Percentiles rank a stretch among this genome's conserved stretches.
phyloP scores from a whole-genome alignment of 1,140 invertebrate genomes.

The Heterodera schachtii region DNA sequence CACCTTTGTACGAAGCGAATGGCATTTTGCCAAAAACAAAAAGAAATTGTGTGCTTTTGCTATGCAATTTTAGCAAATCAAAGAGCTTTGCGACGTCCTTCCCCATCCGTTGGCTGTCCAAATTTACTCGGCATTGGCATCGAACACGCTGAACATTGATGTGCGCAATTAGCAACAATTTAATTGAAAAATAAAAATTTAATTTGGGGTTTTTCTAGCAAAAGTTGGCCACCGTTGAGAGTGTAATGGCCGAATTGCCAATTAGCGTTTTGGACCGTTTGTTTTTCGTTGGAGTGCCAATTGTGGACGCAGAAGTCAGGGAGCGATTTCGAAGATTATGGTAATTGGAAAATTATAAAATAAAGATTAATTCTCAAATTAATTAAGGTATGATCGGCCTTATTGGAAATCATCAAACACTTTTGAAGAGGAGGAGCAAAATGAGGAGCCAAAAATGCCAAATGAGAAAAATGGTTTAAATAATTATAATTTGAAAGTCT shows the following conservation, averaged over 20 bases:
- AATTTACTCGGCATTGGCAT: conserved; percentile 32
- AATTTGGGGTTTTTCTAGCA: conserved; percentile 33
- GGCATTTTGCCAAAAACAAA: conserved; percentile 4
- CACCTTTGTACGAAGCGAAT: conserved; percentile 34
- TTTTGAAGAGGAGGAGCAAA: not conserved
- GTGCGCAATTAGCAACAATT: conserved; percentile 20
- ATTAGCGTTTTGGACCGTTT: conserved; percentile 44
- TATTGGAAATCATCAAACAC: not conserved
- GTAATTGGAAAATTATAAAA: not conserved
- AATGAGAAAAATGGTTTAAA: not conserved
- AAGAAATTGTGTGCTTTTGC: too few species aligned
- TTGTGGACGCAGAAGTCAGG: conserved; percentile 45
- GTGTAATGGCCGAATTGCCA: conserved; percentile 32
- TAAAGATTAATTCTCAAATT: not conserved
- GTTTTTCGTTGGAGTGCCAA: conserved; percentile 43
- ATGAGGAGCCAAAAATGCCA: not conserved
- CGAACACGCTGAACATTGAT: conserved; percentile 34
- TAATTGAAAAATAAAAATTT: conserved; percentile 8
- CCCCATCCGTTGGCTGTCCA: conserved; percentile 9
- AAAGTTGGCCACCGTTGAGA: conserved; percentile 35
- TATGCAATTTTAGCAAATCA: conserved; percentile 38
- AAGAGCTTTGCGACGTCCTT: conserved; percentile 33
- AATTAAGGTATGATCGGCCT: not conserved
- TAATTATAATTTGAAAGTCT: not conserved
- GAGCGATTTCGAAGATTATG: conserved; percentile 45